These are phyloP conservation scores for Selene dorsalis DNA, from an alignment of 2,797 vertebrate genomes.

Conservation along the genomic window DNA sequence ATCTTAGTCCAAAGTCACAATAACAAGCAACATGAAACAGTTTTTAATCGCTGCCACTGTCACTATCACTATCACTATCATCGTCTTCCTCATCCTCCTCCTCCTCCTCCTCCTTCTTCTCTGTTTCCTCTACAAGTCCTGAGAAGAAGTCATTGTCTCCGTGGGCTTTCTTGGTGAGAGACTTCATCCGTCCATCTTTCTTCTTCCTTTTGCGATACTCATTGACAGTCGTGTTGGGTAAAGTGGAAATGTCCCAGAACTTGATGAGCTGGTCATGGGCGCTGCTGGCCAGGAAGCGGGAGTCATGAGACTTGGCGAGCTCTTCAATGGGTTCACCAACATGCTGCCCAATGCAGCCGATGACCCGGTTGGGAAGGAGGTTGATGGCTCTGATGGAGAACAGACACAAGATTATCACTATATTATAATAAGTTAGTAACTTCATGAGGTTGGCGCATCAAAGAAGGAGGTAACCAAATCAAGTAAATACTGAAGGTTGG, in stretches of 20 bases:
- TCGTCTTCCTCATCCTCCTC: constrained; percentile 59
- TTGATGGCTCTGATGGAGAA: constrained; percentile 86
- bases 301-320: constrained; percentile 84
- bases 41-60: constrained; percentile 78
- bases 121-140: constrained; percentile 84
- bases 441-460: no score
- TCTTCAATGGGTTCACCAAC: constrained; percentile 91
- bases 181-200: constrained; percentile 86
- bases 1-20: neutral
- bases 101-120: constrained; percentile 61
- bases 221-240: constrained; percentile 81
- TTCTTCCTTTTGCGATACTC: constrained; percentile 92
- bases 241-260: constrained; percentile 91
- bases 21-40: neutral
- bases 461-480: no score
- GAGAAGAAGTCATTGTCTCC: constrained; percentile 92
- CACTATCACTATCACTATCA: constrained; percentile 65
- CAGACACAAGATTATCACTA: neutral
- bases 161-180: constrained; percentile 89
- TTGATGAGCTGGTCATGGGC: constrained; percentile 95
- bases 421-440: neutral
- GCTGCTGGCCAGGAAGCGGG: constrained; percentile 89
- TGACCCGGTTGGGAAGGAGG: constrained; percentile 91
- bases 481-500: no score
- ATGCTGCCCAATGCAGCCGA: constrained; percentile 94